phyloP scores from a whole-genome alignment of 30 jellyfish, hydroid and myxozoan species.

The Aurelia sp. region DNA sequence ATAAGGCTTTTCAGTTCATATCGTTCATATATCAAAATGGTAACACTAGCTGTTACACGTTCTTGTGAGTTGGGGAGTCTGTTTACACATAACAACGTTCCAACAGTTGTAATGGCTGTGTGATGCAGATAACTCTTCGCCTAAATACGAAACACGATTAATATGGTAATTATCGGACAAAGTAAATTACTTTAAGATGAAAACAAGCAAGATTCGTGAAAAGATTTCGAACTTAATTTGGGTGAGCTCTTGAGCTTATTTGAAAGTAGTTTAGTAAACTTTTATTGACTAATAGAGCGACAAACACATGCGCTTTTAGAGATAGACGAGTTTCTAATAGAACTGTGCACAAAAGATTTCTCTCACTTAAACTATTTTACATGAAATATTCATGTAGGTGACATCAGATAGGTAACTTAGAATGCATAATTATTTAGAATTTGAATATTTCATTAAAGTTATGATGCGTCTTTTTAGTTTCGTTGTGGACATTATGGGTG shows the following conservation, averaged over 20 bases:
- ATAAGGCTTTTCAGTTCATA: too few species aligned
- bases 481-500: too few species aligned
- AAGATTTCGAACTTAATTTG: conserved; percentile 11
- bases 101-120: too few species aligned
- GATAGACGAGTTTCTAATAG: conserved; percentile 51
- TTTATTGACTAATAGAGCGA: background rate
- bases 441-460: background rate
- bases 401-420: conserved; percentile 12
- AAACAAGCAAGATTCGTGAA: background rate
- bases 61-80: too few species aligned
- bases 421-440: background rate
- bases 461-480: background rate
- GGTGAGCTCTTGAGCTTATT: conserved; percentile 25
- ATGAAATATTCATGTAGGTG: conserved; percentile 18
- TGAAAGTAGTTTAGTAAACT: conserved; percentile 37
- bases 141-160: too few species aligned
- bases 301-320: conserved; percentile 30
- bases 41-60: too few species aligned
- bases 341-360: conserved; percentile 8
- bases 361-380: conserved; percentile 1
- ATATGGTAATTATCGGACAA: too few species aligned
- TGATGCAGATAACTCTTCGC: too few species aligned
- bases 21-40: too few species aligned
- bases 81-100: too few species aligned
- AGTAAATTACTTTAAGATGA: background rate